These are phyloP conservation scores for Phrynosoma blainvillii DNA, from an alignment of 2,113 vertebrate genomes.

Conservation along the genomic window DNA sequence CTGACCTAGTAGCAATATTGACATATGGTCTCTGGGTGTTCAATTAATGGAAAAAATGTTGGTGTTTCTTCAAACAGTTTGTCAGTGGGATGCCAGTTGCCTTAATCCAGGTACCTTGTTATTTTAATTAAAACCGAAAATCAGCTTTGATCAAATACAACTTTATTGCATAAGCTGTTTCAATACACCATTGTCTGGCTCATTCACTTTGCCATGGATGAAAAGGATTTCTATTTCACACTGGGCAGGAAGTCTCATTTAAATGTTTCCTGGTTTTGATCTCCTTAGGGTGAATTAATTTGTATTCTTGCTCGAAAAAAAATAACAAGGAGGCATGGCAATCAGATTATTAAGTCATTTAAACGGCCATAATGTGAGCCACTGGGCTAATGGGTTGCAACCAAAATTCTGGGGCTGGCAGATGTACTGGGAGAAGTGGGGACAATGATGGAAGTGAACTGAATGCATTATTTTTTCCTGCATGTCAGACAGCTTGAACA, in stretches of 20 bases:
- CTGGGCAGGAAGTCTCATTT: constrained; percentile 72
- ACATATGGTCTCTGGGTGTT: constrained; percentile 10
- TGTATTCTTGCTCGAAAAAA: constrained; percentile 48
- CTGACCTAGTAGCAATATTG: constrained; percentile 19
- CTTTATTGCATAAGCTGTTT: constrained; percentile 67
- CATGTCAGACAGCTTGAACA: neutral
- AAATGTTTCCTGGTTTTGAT: constrained; percentile 72
- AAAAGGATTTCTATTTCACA: constrained; percentile 74
- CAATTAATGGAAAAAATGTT: constrained; percentile 62
- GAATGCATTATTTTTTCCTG: rapidly evolving
- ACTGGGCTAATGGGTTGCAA: constrained; percentile 22
- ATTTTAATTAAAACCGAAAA: constrained; percentile 73
- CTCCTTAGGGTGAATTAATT: constrained; percentile 69
- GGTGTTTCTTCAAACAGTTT: constrained; percentile 57
- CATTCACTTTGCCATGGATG: constrained; percentile 65
- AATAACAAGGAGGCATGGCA: constrained; percentile 19
- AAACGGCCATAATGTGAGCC: constrained; percentile 29
- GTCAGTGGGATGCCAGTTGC: constrained; percentile 55
- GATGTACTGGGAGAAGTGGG: neutral
- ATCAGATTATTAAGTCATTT: constrained; percentile 47
- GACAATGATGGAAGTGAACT: neutral
- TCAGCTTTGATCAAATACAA: constrained; percentile 68
- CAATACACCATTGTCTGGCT: constrained; percentile 68
- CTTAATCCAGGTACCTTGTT: constrained; percentile 71
- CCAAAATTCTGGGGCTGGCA: neutral